These are phyloP conservation scores for Amorpha juglandis DNA, from an alignment of 2,888 invertebrate species.

Conservation along the genomic window DNA sequence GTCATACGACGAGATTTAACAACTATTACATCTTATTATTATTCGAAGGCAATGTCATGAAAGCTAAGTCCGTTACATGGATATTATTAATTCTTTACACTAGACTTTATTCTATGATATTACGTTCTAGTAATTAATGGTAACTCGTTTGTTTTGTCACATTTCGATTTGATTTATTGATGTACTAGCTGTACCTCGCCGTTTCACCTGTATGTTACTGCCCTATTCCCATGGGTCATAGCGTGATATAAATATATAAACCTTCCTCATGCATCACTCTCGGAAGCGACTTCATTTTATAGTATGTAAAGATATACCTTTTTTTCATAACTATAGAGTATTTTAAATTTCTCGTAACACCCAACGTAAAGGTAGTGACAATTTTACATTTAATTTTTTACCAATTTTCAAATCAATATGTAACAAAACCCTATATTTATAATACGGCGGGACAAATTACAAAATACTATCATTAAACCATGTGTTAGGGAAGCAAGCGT, in stretches of 20 bases:
- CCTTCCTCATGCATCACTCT: too few relatives aligned
- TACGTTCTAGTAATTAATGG: constrained; percentile 2
- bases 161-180: constrained; percentile 2
- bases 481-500: constrained; percentile 15
- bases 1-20: constrained; percentile 26
- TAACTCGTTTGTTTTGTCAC: constrained; percentile 6
- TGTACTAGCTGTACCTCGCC: too few relatives aligned
- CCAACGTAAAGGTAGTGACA: background rate
- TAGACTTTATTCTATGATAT: constrained; percentile 6
- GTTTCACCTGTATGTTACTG: too few relatives aligned
- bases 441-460: constrained; percentile 6
- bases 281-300: too few relatives aligned
- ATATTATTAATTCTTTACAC: constrained; percentile 30
- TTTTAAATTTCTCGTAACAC: background rate
- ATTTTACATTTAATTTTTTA: background rate
- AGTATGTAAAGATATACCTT: too few relatives aligned
- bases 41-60: too few relatives aligned
- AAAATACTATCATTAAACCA: constrained; percentile 8
- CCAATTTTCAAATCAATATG: constrained; percentile 6
- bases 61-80: constrained; percentile 26
- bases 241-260: too few relatives aligned
- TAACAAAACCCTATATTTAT: constrained; percentile 1
- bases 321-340: too few relatives aligned
- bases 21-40: too few relatives aligned
- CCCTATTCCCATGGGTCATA: too few relatives aligned